Percentiles rank a stretch among this genome's conserved stretches.
phyloP scores from a whole-genome alignment of 2,797 vertebrate species.

The Poeciliopsis infans region DNA sequence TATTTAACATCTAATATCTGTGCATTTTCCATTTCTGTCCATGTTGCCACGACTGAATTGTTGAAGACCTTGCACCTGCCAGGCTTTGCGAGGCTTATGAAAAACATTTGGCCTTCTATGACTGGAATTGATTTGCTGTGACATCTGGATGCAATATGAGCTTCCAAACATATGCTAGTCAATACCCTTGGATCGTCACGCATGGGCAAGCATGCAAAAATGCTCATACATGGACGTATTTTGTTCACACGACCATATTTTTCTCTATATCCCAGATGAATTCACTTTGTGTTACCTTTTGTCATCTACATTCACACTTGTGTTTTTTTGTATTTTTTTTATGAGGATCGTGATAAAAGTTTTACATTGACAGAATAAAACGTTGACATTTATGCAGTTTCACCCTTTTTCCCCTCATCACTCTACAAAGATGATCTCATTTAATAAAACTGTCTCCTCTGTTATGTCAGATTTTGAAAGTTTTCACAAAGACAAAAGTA shows the following conservation, averaged over 20 bases:
- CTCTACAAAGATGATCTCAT: conserved; percentile 21
- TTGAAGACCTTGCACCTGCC: conserved; percentile 77
- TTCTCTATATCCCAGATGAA: background rate
- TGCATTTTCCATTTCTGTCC: conserved; percentile 39
- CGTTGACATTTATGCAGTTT: background rate
- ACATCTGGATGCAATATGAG: conserved; percentile 86
- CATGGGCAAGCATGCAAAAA: conserved; percentile 52
- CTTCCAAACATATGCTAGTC: conserved; percentile 78
- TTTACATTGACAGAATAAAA: conserved; percentile 4
- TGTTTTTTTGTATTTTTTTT: background rate
- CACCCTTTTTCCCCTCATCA: background rate
- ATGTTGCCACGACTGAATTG: conserved; percentile 43
- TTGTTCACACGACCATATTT: conserved; percentile 40
- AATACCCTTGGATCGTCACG: conserved; percentile 64
- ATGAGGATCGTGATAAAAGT: background rate
- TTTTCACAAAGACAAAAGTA: conserved; percentile 41
- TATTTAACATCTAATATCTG: conserved; percentile 30
- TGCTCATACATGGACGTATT: conserved; percentile 27
- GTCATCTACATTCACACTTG: background rate
- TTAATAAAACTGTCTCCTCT: conserved; percentile 29
- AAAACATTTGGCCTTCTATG: conserved; percentile 81
- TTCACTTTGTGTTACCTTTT: conserved; percentile 1
- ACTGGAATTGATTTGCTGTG: conserved; percentile 82
- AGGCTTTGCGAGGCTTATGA: conserved; percentile 74
- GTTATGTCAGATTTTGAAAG: conserved; percentile 17